Evolutionary conservation across 2,797 vertebrate genomes (phyloP), one percentile per base, ranked within the genome.

Genomic region (Enteromius fasciolatus): DNA sequence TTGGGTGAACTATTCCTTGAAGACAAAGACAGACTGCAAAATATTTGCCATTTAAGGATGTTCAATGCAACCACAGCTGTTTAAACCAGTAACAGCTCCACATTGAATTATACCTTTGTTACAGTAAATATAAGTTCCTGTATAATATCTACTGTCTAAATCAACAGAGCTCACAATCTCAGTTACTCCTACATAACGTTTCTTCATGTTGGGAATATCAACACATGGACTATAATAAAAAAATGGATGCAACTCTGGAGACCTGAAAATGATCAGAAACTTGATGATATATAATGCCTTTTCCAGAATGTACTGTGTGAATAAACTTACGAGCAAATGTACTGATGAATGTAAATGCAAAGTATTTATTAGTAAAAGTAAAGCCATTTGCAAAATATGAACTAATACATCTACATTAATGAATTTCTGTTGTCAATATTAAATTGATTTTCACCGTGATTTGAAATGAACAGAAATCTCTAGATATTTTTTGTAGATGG

Each of bases 261-360:
- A 74, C 11, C 70, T 36, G 18, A 28, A 52, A n/a, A n/a, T n/a
- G 28, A 73, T 31, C 70, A 52, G 28, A 52, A 73, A 52, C 46
- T 3, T 3, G 9, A 33, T 28, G 7, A 39, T 23, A 18, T 15
- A 33, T 23, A 44, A 44, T 25, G n/a, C 67, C n/a, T 25, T 23
- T 44, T 18, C n/a, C n/a, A 46, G 69, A 33, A 17, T 11, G 15
- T 52, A 73, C 52, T 18, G 31, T 33, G 69, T 33, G 25, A 74
- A 36, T 54, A n/a, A 39, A 74, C 31, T 18, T 75, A 54, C 14
- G 14, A 7, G 18, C 18, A 72, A 50, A 50, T 20, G 17, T 36
- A 20, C 17, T 36, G 17, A 20, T 8, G 33, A 64, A 33, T 64
- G 59, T 61, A 25, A 28, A 25, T 25, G 31, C 28, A 64, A 33